phyloP scores from a whole-genome alignment of 2,113 vertebrate genomes.

The Daubentonia madagascariensis region DNA sequence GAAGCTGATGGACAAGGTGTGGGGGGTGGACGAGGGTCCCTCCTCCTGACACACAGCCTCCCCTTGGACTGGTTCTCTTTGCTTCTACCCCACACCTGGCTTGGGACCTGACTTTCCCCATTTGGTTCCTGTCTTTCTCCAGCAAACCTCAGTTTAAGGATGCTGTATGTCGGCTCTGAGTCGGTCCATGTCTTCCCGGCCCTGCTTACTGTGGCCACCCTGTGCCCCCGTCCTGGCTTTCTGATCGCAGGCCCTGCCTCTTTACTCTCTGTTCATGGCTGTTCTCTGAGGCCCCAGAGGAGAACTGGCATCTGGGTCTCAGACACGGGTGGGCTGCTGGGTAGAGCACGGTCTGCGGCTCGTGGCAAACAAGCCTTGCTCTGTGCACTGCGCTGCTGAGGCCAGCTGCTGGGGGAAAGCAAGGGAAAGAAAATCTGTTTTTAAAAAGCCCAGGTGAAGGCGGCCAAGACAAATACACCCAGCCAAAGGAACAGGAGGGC shows the following conservation, averaged over 20 bases:
- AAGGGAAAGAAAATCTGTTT: conserved; percentile 71
- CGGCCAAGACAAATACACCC: conserved; percentile 77
- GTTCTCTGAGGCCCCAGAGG: background rate
- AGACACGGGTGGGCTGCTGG: conserved; percentile 9
- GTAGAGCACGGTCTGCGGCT: background rate
- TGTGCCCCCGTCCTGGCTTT: accelerated
- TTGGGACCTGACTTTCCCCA: background rate
- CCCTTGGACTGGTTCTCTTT: accelerated
- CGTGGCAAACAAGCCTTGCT: conserved; percentile 72
- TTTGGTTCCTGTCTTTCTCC: background rate
- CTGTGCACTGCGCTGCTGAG: conserved; percentile 62
- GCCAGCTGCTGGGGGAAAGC: conserved; percentile 65
- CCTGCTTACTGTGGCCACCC: background rate
- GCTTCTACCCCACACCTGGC: too few relatives aligned
- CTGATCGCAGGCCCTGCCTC: background rate
- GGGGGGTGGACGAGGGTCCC: too few relatives aligned
- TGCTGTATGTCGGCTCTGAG: accelerated
- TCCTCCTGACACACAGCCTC: background rate
- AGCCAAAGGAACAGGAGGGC: conserved; percentile 61
- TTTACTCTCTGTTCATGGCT: background rate
- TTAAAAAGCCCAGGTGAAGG: conserved; percentile 47
- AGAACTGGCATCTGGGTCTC: background rate
- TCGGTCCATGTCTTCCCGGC: background rate
- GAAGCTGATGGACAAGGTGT: accelerated
- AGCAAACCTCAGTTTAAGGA: background rate